phyloP scores from a whole-genome alignment of 1,140 invertebrate species.

The Melipona quadrifasciata region DNA sequence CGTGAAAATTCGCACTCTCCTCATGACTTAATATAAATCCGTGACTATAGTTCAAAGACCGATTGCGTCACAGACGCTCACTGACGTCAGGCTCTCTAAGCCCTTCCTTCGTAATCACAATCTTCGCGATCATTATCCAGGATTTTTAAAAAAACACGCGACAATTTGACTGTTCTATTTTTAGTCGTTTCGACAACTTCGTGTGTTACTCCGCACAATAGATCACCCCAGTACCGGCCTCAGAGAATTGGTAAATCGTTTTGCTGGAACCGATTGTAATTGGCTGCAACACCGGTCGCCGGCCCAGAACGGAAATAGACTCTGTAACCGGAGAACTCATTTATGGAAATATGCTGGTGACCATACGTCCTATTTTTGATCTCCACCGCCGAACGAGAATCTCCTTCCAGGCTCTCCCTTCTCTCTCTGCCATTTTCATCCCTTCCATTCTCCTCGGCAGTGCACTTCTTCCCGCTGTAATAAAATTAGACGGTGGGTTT shows the following conservation, averaged over 20 bases:
- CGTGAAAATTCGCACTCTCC: too few species aligned
- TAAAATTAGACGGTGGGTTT: slow-evolving; percentile 43
- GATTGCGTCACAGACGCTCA: slow-evolving; percentile 44
- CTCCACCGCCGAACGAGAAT: slow-evolving; percentile 41
- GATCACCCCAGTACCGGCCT: not conserved
- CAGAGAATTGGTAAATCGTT: not conserved
- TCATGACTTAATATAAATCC: not conserved
- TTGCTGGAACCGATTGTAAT: slow-evolving; percentile 3
- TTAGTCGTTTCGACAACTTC: not conserved
- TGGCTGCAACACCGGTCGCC: slow-evolving; percentile 38
- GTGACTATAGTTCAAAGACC: not conserved
- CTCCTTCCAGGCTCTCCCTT: slow-evolving; percentile 18
- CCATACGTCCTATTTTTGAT: slow-evolving; percentile 71
- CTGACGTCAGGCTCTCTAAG: slow-evolving; percentile 31
- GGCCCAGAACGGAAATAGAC: slow-evolving; percentile 73
- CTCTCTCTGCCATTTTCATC: slow-evolving; percentile 21
- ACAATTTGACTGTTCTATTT: not conserved
- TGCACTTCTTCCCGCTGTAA: slow-evolving; percentile 30
- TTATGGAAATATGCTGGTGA: slow-evolving; percentile 75
- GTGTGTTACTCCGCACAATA: too few species aligned
- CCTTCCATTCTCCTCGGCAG: slow-evolving; percentile 14
- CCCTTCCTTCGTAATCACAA: not conserved
- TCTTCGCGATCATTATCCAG: not conserved
- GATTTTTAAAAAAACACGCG: not conserved
- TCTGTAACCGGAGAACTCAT: slow-evolving; percentile 80